A percentile compares a stretch with the other conserved stretches of the same genome.
phyloP scores from a whole-genome alignment of 2,113 vertebrate species.

The Tachysurus fulvidraco region DNA sequence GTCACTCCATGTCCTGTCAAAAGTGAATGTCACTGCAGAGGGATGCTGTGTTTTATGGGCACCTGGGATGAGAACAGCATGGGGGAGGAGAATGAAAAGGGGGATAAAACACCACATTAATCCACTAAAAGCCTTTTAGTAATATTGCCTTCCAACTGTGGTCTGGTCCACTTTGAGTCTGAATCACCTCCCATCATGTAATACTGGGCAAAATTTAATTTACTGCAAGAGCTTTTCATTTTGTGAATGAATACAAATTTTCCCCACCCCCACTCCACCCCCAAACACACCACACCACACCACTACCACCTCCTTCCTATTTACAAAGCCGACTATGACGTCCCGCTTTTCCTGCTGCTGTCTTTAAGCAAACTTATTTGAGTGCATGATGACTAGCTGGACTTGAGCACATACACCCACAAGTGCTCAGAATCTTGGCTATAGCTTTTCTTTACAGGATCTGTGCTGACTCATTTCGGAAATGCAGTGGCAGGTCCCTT shows the following conservation, averaged over 20 bases:
- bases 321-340: neutral
- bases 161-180: constrained; percentile 63
- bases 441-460: constrained; percentile 32
- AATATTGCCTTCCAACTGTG: constrained; percentile 77
- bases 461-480: constrained; percentile 65
- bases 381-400: constrained; percentile 23
- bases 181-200: constrained; percentile 71
- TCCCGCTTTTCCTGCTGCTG: neutral
- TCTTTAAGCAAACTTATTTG: constrained; percentile 42
- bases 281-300: neutral
- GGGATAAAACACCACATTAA: constrained; percentile 73
- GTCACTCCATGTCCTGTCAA: constrained; percentile 54
- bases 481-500: constrained; percentile 51
- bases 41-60: constrained; percentile 68
- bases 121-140: constrained; percentile 84
- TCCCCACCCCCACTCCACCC: neutral
- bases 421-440: neutral
- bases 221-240: constrained; percentile 79
- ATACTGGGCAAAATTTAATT: constrained; percentile 79
- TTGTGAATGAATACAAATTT: constrained; percentile 69
- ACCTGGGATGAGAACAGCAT: constrained; percentile 54
- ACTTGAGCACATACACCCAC: neutral
- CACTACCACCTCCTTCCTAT: neutral
- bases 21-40: constrained; percentile 66
- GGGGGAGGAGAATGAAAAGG: constrained; percentile 13